Evolutionary conservation across 2,797 vertebrate species (phyloP), one percentile per base, ranked within the genome.

Genomic region (Nannoperca australis): DNA sequence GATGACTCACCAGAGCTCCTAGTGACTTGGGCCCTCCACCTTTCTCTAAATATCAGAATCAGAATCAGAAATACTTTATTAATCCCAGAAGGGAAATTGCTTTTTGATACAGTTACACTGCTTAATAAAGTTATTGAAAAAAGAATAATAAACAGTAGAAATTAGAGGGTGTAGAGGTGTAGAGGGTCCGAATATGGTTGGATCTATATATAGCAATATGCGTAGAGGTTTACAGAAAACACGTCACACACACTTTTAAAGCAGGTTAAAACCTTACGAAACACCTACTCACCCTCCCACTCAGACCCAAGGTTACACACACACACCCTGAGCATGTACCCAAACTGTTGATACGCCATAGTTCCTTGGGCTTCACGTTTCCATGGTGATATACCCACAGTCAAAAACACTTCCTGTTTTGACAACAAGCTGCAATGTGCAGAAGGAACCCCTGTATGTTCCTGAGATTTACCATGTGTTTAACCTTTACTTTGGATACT

Each of bases 1-100:
- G 2, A 68, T 94, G 92, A 94, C 86, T 94, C 90, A 94, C 58
- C 58, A 63, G 76, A 53, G 53, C 13, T 88, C 70, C 81, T 34
- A 61, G 9, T 76, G 59, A 73, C 71, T 73, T 68, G 45, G 27
- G 61, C 11, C 30, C 47, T 76, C 72, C 60, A 34, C 47, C 47
- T 78, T 58, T 85, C 73, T 30, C 34, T 44, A 30, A 61, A 38
- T n/a, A n/a, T n/a, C n/a, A n/a, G n/a, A n/a, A n/a, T n/a, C n/a
- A n/a, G n/a, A n/a, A n/a, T n/a, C n/a, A n/a, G n/a, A n/a, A n/a
- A n/a, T n/a, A n/a, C n/a, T n/a, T n/a, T n/a, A n/a, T n/a, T n/a
- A n/a, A n/a, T n/a, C n/a, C n/a, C n/a, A n/a, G n/a, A n/a, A n/a
- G n/a, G n/a, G n/a, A n/a, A n/a, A n/a, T n/a, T n/a, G n/a, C n/a